A percentile compares a stretch with the other conserved stretches of the same genome.
Evolutionary conservation across 1,140 invertebrate genomes (phyloP).

Genomic region (Delia radicum): DNA sequence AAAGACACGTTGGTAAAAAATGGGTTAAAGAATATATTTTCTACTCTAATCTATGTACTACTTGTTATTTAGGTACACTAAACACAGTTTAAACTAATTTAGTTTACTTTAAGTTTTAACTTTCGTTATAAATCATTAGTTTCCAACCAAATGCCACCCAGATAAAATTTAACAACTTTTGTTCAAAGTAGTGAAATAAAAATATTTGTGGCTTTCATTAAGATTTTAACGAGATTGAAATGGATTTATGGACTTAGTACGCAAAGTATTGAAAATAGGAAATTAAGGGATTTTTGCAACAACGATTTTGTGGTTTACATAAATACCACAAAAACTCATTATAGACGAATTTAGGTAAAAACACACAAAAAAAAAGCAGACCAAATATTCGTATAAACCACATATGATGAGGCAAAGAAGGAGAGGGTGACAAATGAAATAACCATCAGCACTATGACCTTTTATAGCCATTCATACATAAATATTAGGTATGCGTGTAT

Average conservation of each 20-base stretch:
- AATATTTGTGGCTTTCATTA: constrained; percentile 16
- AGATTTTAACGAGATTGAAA: constrained; percentile 10
- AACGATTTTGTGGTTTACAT: neutral
- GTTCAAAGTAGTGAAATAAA: constrained; percentile 5
- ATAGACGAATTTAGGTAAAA: neutral
- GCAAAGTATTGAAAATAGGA: neutral
- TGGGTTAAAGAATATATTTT: too few species aligned
- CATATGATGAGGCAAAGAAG: neutral
- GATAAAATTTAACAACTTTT: neutral
- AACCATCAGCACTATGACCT: too few species aligned
- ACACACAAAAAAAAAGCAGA: neutral
- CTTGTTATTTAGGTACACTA: too few species aligned
- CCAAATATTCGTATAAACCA: neutral
- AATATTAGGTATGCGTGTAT: neutral
- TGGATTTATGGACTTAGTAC: neutral
- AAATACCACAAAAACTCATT: constrained; percentile 12
- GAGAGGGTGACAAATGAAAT: neutral
- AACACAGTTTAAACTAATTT: too few species aligned
- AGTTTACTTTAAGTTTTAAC: too few species aligned
- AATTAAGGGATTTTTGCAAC: neutral
- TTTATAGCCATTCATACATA: neutral
- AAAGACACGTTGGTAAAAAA: too few species aligned
- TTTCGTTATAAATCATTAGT: too few species aligned
- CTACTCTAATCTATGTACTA: too few species aligned
- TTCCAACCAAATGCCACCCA: too few species aligned